Evolutionary conservation across 2,888 invertebrate species (phyloP).

Genomic region (Panzeria rudis): DNA sequence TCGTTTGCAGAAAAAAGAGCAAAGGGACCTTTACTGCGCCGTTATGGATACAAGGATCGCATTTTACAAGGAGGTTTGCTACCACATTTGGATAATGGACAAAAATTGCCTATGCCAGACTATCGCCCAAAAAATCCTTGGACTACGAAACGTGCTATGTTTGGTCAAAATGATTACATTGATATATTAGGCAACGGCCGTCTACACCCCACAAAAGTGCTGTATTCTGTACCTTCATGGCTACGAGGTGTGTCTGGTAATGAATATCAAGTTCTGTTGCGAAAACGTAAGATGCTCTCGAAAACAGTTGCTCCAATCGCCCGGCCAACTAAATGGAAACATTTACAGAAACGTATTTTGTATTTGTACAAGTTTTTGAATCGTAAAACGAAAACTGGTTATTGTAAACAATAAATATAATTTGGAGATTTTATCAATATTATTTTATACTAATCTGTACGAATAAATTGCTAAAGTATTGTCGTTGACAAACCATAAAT

Average conservation of each 20-base stretch:
- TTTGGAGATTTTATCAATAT: neutral
- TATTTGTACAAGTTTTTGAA: conserved; percentile 92
- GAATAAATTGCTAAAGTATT: neutral
- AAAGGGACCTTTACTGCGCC: conserved; percentile 86
- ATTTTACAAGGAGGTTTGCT: conserved; percentile 88
- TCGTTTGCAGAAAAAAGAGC: conserved; percentile 83
- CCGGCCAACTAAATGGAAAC: conserved; percentile 91
- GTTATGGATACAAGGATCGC: conserved; percentile 88
- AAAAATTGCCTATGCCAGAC: conserved; percentile 87
- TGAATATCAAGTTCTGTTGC: conserved; percentile 89
- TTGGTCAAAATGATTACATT: conserved; percentile 98
- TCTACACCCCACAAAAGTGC: conserved; percentile 91
- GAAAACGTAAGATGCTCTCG: conserved; percentile 88
- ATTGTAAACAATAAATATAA: conserved; percentile 78
- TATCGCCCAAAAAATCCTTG: conserved; percentile 90
- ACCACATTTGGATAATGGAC: conserved; percentile 86
- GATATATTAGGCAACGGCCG: conserved; percentile 95
- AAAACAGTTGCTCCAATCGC: conserved; percentile 86
- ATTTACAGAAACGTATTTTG: conserved; percentile 89
- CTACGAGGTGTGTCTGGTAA: conserved; percentile 94
- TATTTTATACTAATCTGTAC: neutral
- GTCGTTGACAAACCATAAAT: neutral
- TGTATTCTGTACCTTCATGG: conserved; percentile 95
- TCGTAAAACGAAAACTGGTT: conserved; percentile 90
- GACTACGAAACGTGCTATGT: conserved; percentile 90